Evolutionary conservation across 2,113 vertebrate species (phyloP), one percentile per base, ranked within the genome.

Genomic region (Gobius niger): DNA sequence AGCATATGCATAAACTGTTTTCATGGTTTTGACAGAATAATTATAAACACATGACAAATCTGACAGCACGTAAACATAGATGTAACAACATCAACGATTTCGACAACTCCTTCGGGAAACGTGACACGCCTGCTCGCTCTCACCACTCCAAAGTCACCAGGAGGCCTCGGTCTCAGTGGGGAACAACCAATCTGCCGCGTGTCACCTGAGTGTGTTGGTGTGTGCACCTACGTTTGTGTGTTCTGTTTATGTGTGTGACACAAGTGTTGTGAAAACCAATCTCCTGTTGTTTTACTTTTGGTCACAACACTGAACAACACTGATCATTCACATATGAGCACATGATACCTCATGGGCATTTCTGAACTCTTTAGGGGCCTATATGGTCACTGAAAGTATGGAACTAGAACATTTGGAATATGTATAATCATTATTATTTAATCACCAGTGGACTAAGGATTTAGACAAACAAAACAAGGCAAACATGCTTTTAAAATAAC

Each of bases 111-210:
- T 19, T 34, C 12, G 18, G 63, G 67, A 76, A 0, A 9, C 71
- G n/a, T 42, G 34, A 12, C 57, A 50, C 14, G 41, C 67, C 24
- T 40, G 15, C n/a, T 41, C 42, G 49, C 51, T 54, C 0, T 59
- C 47, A 56, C 47, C 56, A n/a, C 65, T 57, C 71, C 73, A 84
- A 79, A 79, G 76, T 68, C 70, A 80, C 52, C 52, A 71, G 60
- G 73, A 47, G 66, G 73, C 84, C 73, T 74, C 73, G 62, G 70
- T 68, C 71, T 68, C 80, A 76, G 70, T 64, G 61, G 77, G 76
- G 64, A 63, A 61, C 69, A 81, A 78, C 62, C 82, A 81, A 81
- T 84, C 75, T 72, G 69, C 67, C 68, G 52, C 67, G 64, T 82
- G 63, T 74, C 62, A 78, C 51, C 61, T 49, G 66, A 51, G 62